Base-by-base conservation (phyloP, 2,797 vertebrate genomes). In the Xiphorhynchus erythropygius region DNA sequence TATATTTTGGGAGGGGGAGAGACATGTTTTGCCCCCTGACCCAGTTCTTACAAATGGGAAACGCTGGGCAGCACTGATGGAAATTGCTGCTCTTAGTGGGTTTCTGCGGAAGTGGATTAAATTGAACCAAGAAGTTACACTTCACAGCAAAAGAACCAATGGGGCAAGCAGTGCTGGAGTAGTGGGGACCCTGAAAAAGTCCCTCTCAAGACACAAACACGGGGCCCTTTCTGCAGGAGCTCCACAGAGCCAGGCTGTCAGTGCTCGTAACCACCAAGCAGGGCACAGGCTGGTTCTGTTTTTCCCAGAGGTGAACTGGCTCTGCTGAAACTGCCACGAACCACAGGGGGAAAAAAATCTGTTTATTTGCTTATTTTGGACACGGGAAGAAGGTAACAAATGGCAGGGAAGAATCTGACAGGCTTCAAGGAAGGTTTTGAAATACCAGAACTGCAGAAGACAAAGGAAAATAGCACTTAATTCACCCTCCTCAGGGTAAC, bases 341-440 rank as follows among this genome's bases (percentile, higher is more conserved):
- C 27, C 8, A 41, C 1, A 35, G 10, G 5, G 13, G 9, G 19
- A 53, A 53, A 52, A 30, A 30, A 19, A 8, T 7, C 18, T 53
- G 21, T 21, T 35, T 59, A 85, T 73, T 49, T 41, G 0, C 71
- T 93, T 89, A 50, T 89, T 86, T 84, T 63, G 77, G 70, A 56
- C 0, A 1, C 33, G 52, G 67, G 17, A 5, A 81, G 91, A 74
- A 84, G 23, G 37, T 79, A 82, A 71, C 87, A 87, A 96, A 94
- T 55, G 80, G 64, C 77, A 87, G 86, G 44, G 74, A 75, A 60
- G 74, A 60, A 82, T 60, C 32, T 94, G 91, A 94, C 76, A 94
- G 87, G 55, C 70, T 90, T 90, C 62, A 84, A 73, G 85, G 67
- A 87, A 88, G 56, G 68, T 21, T 96, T 92, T 18, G 53, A 93